phyloP scores from a whole-genome alignment of 2,888 invertebrate species.

The Perithous albicinctus region DNA sequence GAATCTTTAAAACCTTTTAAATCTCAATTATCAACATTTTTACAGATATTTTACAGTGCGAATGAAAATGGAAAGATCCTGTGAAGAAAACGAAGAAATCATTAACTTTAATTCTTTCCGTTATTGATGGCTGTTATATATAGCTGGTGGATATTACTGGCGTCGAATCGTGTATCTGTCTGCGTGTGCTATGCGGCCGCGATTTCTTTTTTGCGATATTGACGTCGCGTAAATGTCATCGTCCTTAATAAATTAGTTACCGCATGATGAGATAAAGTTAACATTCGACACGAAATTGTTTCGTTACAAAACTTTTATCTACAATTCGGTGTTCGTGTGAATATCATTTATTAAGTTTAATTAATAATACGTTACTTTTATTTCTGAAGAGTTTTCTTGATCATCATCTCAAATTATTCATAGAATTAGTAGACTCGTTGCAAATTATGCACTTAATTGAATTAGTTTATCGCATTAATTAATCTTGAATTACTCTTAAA shows the following conservation, averaged over 20 bases:
- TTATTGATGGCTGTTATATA: neutral
- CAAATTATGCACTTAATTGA: too few relatives aligned
- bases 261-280: neutral
- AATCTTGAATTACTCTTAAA: too few relatives aligned
- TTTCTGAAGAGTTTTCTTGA: neutral
- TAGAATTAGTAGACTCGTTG: too few relatives aligned
- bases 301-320: slow-evolving; percentile 6
- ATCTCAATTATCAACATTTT: neutral
- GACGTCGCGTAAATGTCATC: slow-evolving; percentile 40
- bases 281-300: slow-evolving; percentile 5
- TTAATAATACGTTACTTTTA: neutral
- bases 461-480: too few relatives aligned
- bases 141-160: neutral
- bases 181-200: too few relatives aligned
- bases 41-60: neutral
- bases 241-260: slow-evolving; percentile 14
- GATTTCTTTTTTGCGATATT: too few relatives aligned
- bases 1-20: neutral
- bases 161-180: neutral
- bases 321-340: neutral
- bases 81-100: neutral
- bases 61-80: neutral
- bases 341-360: slow-evolving; percentile 2
- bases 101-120: neutral
- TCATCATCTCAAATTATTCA: neutral